phyloP scores from a whole-genome alignment of 2,888 invertebrate genomes.

The Dynastes hyllus region DNA sequence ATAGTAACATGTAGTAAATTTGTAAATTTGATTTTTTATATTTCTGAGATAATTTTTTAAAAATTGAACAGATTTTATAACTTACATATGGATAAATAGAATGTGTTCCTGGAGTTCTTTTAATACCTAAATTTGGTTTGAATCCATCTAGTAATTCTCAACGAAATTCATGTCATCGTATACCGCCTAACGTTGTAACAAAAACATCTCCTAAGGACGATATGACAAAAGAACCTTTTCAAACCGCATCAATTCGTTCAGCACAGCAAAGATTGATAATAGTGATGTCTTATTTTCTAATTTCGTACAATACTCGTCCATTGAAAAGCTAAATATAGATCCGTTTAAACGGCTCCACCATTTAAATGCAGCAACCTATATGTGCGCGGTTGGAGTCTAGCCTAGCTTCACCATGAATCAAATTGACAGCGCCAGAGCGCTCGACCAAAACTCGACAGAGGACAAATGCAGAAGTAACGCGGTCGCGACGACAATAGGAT shows the following conservation, averaged over 20 bases:
- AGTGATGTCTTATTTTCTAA: constrained; percentile 50
- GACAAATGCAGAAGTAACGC: constrained; percentile 46
- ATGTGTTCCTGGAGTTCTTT: no score
- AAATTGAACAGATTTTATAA: no score
- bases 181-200: no score
- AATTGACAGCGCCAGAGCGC: constrained; percentile 48
- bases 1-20: no score
- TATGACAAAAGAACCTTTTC: not conserved
- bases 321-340: constrained; percentile 15
- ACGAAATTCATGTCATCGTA: no score
- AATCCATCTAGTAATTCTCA: no score
- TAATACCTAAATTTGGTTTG: no score
- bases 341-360: constrained; percentile 1
- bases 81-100: no score
- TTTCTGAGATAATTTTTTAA: no score
- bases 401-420: constrained; percentile 48
- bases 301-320: constrained; percentile 50
- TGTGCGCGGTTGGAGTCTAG: not conserved
- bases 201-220: not conserved
- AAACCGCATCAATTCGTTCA: constrained; percentile 9
- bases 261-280: constrained; percentile 29
- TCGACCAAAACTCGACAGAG: constrained; percentile 33
- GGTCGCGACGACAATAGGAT: constrained; percentile 45
- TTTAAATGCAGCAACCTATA: not conserved
- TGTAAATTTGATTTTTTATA: no score